Conservation (phyloP, 2,888 invertebrate species). For the Iphiclides podalirius region DNA sequence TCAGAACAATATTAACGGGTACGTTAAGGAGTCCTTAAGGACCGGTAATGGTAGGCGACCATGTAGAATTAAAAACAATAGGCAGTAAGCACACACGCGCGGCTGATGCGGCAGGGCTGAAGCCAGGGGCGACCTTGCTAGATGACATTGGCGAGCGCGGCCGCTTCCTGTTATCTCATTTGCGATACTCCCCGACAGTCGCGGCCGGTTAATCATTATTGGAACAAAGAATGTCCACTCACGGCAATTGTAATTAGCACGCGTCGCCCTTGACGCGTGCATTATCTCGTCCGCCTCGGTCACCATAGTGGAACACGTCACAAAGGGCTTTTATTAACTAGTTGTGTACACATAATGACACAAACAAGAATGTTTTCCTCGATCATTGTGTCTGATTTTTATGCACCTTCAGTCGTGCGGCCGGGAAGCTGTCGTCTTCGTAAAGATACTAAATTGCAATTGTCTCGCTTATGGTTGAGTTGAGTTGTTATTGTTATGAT, state of each 20-base stretch:
- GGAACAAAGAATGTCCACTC: constrained; percentile 80
- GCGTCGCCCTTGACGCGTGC: constrained; percentile 55
- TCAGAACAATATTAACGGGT: too few species aligned
- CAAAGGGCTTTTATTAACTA: constrained; percentile 60
- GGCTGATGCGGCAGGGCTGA: constrained; percentile 23
- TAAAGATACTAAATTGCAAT: too few species aligned
- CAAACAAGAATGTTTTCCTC: constrained; percentile 65
- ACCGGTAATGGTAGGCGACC: constrained; percentile 28
- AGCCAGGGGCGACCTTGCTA: constrained; percentile 53
- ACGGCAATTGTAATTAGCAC: constrained; percentile 78
- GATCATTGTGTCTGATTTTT: constrained; percentile 62
- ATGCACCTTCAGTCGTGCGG: constrained; percentile 29
- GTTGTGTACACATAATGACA: constrained; percentile 41
- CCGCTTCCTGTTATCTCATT: constrained; percentile 77
- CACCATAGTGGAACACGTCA: constrained; percentile 59
- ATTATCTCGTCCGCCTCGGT: constrained; percentile 61
- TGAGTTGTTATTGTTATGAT: too few species aligned
- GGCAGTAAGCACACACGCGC: constrained; percentile 18
- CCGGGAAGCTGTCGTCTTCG: constrained; percentile 41
- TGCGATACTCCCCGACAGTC: constrained; percentile 66
- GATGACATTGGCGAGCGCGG: constrained; percentile 69
- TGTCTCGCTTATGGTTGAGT: too few species aligned
- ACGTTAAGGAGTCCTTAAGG: too few species aligned
- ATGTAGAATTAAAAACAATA: too few species aligned
- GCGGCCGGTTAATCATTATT: constrained; percentile 75